A percentile compares a stretch with the other conserved stretches of the same genome.
Evolutionary conservation across 2,797 vertebrate species (phyloP).

Genomic region (Typhlichthys eigenmanni): DNA sequence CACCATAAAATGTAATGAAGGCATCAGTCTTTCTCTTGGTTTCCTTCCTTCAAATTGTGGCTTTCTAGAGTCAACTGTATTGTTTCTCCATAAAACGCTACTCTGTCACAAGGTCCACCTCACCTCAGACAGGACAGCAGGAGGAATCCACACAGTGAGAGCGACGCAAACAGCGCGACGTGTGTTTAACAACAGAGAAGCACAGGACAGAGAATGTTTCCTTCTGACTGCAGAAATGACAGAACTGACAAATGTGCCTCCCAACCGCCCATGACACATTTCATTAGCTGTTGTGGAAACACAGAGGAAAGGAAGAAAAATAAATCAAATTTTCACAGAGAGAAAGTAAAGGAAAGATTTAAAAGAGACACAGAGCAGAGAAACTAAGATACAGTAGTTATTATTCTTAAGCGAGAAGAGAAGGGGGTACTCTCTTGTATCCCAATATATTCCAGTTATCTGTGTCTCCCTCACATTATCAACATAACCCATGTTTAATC

Average conservation of each 20-base stretch:
- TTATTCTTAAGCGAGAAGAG: neutral
- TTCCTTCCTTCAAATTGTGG: no score
- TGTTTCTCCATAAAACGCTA: no score
- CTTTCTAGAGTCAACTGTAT: neutral
- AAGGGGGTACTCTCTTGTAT: no score
- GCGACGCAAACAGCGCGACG: constrained; percentile 8
- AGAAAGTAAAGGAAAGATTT: constrained; percentile 10
- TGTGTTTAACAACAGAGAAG: constrained; percentile 37
- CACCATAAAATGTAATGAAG: no score
- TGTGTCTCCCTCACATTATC: no score
- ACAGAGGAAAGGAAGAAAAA: constrained; percentile 23
- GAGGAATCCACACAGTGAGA: constrained; percentile 19
- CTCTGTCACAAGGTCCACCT: no score
- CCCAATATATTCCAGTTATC: no score
- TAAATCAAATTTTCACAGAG: constrained; percentile 28
- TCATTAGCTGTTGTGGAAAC: constrained; percentile 30
- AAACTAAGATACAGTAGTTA: neutral
- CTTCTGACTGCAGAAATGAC: constrained; percentile 31
- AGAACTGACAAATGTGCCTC: constrained; percentile 41
- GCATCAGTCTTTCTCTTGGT: no score
- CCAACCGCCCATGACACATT: constrained; percentile 24
- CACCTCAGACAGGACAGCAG: neutral
- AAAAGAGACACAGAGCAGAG: constrained; percentile 2
- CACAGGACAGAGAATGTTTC: constrained; percentile 18
- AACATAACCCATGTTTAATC: no score